These are phyloP conservation scores for Peribatodes rhomboidaria DNA, from an alignment of 2,888 invertebrate genomes.

Conservation along the genomic window DNA sequence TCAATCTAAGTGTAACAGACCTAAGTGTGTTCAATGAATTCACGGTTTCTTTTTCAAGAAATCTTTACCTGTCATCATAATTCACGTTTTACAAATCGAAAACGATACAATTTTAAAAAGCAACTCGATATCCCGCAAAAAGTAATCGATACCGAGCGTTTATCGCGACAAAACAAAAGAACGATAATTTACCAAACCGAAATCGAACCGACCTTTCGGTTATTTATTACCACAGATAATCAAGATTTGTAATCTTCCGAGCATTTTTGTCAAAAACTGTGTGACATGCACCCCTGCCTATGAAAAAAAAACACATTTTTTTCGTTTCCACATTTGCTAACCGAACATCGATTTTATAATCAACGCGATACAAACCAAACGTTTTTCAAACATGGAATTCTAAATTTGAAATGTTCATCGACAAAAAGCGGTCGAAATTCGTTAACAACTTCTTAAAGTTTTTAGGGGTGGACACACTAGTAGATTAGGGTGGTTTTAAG, in stretches of 20 bases:
- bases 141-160: conserved; percentile 40
- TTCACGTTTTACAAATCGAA: conserved; percentile 38
- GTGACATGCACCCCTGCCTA: conserved; percentile 36
- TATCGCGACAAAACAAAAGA: conserved; percentile 50
- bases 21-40: too few relatives aligned
- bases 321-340: conserved; percentile 23
- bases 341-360: conserved; percentile 35
- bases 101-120: conserved; percentile 30
- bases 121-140: conserved; percentile 45
- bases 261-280: conserved; percentile 49
- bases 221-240: conserved; percentile 46
- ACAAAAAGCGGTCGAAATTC: conserved; percentile 41
- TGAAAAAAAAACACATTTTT: not conserved
- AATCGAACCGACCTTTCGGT: conserved; percentile 45
- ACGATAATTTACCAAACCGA: conserved; percentile 43
- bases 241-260: conserved; percentile 46
- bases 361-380: conserved; percentile 2
- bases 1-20: too few relatives aligned
- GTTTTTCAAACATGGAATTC: conserved; percentile 26
- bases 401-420: conserved; percentile 21
- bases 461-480: conserved; percentile 25
- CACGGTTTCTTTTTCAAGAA: too few relatives aligned
- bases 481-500: conserved; percentile 24
- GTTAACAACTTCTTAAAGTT: conserved; percentile 38
- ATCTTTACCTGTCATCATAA: conserved; percentile 10